Base-by-base conservation (phyloP, 2,797 vertebrate genomes). In the Nannoperca australis region DNA sequence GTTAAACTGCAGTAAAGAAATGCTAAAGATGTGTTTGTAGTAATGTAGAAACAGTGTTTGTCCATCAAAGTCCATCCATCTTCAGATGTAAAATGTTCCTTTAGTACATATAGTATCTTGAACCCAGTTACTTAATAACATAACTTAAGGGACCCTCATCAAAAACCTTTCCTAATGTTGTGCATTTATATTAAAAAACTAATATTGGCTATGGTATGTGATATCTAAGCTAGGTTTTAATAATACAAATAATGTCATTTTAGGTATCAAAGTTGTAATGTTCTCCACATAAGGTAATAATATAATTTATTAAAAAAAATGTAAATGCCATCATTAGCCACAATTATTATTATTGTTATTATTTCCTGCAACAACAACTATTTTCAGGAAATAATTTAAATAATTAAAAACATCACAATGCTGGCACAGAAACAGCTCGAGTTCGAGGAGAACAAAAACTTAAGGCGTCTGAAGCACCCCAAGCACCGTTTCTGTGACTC, bases 371-470 rank as follows among this genome's bases (percentile, higher is more conserved):
- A 7, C 20, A 12, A 7, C 20, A 62, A 50, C 30, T 55, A 11
- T 47, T 75, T 53, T 49, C 4, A 67, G 22, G 49, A 72, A 69
- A 27, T 27, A 27, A 27, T 27, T 71, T 55, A 42, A 27, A 34
- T 64, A 67, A 64, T 63, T 20, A 73, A 56, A 10, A 47, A 20
- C 36, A 54, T 45, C 40, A 17, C 49, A 30, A 5, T 32, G 11
- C 47, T 66, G 58, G 32, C 47, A 51, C 32, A 49, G 11, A 36
- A 15, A 51, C 66, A 22, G 36, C 44, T 38, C 32, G 13, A 38
- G 47, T 53, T 47, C 53, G 55, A 68, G 38, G 45, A 73, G 55
- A 68, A 75, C n/a, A 61, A 70, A 76, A 85, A 62, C 49, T 73
- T 53, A 3, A 45, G 36, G 68, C 62, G 47, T 69, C 44, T 70